Percentiles rank a stretch among this genome's conserved stretches.
Evolutionary conservation across 2,113 vertebrate genomes (phyloP).

Genomic region (Mus pahari): DNA sequence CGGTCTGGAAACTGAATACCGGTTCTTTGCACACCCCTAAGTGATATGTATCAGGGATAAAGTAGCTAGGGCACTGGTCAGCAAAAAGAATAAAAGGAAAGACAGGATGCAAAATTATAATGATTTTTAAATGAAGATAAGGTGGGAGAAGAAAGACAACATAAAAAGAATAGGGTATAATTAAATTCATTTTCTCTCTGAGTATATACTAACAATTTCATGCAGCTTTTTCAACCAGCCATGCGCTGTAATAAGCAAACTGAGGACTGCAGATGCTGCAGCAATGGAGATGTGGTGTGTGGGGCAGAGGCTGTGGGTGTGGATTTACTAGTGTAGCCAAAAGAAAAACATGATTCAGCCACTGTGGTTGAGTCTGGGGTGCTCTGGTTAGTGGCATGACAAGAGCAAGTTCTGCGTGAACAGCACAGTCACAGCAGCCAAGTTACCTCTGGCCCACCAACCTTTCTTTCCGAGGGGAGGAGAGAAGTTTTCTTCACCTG

Average conservation of each 20-base stretch:
- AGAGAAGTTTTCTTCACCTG: constrained; percentile 91
- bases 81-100: constrained; percentile 85
- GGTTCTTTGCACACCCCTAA: constrained; percentile 92
- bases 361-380: constrained; percentile 79
- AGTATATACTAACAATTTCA: constrained; percentile 85
- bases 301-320: constrained; percentile 80
- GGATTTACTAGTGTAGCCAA: constrained; percentile 84
- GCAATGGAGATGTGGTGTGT: constrained; percentile 81
- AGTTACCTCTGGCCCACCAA: constrained; percentile 92
- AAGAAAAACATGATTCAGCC: constrained; percentile 84
- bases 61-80: constrained; percentile 89
- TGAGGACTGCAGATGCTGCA: constrained; percentile 88
- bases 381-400: constrained; percentile 85
- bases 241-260: constrained; percentile 88
- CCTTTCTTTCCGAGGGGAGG: constrained; percentile 89
- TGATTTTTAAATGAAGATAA: constrained; percentile 85
- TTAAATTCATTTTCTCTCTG: constrained; percentile 88
- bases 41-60: constrained; percentile 87
- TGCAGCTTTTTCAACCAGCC: constrained; percentile 89
- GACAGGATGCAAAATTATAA: constrained; percentile 86
- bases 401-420: constrained; percentile 84
- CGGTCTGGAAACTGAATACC: constrained; percentile 81
- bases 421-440: constrained; percentile 85
- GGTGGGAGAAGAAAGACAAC: constrained; percentile 88
- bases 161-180: constrained; percentile 91